A percentile compares a stretch with the other conserved stretches of the same genome.
Conservation (phyloP, 2,888 invertebrate genomes). For the Gasteruption jaculator region DNA sequence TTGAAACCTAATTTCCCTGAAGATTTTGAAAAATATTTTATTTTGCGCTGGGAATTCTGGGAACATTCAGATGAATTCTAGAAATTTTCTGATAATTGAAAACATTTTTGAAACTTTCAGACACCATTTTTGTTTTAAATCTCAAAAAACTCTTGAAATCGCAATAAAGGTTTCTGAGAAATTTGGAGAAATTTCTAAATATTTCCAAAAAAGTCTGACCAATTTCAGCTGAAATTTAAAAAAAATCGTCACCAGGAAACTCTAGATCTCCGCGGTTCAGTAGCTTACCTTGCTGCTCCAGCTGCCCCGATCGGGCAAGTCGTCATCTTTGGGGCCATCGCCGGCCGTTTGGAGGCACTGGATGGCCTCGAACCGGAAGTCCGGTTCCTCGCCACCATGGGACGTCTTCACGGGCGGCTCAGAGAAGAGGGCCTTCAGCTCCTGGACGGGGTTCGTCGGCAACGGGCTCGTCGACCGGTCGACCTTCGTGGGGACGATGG, state of each 20-base stretch:
- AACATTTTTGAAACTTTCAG: too few relatives aligned
- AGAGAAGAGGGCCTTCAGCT: constrained; percentile 38
- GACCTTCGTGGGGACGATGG: constrained; percentile 24
- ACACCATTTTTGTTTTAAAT: too few relatives aligned
- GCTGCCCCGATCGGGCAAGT: constrained; percentile 39
- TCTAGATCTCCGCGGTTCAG: neutral
- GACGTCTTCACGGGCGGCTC: constrained; percentile 27
- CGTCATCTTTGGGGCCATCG: constrained; percentile 16
- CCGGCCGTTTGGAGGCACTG: constrained; percentile 31
- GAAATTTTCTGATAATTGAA: too few relatives aligned
- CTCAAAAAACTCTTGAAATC: neutral
- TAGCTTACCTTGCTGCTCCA: constrained; percentile 46
- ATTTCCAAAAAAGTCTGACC: too few relatives aligned
- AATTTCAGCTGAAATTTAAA: too few relatives aligned
- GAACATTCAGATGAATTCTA: too few relatives aligned
- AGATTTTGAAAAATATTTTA: too few relatives aligned
- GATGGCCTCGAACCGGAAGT: constrained; percentile 36
- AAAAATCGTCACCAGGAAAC: neutral
- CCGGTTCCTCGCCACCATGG: constrained; percentile 30
- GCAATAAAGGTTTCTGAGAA: neutral
- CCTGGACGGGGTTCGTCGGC: constrained; percentile 36
- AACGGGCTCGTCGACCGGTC: constrained; percentile 44
- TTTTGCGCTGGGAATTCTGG: too few relatives aligned
- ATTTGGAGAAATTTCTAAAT: neutral
- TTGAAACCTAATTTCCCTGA: too few relatives aligned